Evolutionary conservation across 2,797 vertebrate genomes (phyloP), one percentile per base, ranked within the genome.

Genomic region (Kryptopterus vitreolus): DNA sequence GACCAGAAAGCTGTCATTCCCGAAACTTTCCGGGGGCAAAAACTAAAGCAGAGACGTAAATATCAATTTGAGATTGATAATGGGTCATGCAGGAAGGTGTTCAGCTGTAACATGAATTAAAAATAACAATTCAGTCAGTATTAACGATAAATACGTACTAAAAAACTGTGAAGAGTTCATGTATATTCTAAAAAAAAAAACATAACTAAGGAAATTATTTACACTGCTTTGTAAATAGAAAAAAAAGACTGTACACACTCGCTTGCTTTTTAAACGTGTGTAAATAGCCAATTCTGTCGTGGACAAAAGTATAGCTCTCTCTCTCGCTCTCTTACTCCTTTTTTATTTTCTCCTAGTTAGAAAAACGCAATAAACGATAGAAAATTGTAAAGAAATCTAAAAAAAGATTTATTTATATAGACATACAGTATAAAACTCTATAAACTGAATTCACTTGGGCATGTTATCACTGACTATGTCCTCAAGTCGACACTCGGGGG

Each of bases 261-360:
- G 96, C 96, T 98, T 98, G 97, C 97, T 98, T 98, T 98, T 96
- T 98, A 96, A 97, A 26, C 94, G 93, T 91, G 93, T 93, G 94
- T 98, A 97, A 95, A 96, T 95, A 94, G 87, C 86, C 92, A 77
- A 90, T 88, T 89, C 91, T 88, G 93, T 97, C 96, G 95, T 95
- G 92, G 92, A 95, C 93, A 94, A 78, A 62, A 88, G 94, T 91
- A 92, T 91, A 84, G 90, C 93, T 96, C 90, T 93, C 94, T 96
- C 95, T 52, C 38, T 43, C 38, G 7, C 38, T 43, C 10, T 43
- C 38, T 43, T n/a, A n/a, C 38, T 43, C 38, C 10, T 96, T 94
- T 74, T 75, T 75, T 75, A 29, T 59, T 75, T 75, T 97, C 95
- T 92, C 95, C 96, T 96, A 93, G 96, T 89, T 95, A 96, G 95